Conservation (phyloP, 2,797 vertebrate genomes). For the Cirrhinus mrigala region DNA sequence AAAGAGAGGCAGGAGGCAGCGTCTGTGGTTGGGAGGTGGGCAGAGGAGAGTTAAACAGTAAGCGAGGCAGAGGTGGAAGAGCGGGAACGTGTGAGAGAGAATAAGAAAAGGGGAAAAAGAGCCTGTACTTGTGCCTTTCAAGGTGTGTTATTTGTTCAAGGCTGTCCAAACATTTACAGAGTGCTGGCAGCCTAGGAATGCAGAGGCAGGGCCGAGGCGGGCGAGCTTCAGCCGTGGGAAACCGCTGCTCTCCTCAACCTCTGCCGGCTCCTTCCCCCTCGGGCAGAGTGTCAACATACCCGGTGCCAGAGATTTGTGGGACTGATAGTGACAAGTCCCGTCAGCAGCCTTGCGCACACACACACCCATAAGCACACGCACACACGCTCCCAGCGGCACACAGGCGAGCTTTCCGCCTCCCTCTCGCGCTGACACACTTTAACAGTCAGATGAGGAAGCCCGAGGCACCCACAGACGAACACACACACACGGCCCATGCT, state of each 20-base stretch:
- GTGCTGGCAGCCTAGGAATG: slow-evolving; percentile 93
- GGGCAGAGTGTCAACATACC: slow-evolving; percentile 90
- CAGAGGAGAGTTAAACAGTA: slow-evolving; percentile 44
- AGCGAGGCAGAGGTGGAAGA: slow-evolving; percentile 52
- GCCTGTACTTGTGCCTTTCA: slow-evolving; percentile 88
- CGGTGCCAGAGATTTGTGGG: slow-evolving; percentile 91
- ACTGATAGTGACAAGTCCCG: slow-evolving; percentile 92
- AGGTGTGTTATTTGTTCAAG: slow-evolving; percentile 98
- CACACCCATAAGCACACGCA: slow-evolving; percentile 47
- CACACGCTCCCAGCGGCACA: slow-evolving; percentile 71
- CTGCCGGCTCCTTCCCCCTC: slow-evolving; percentile 87
- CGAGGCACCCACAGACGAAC: slow-evolving; percentile 60
- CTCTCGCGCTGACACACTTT: slow-evolving; percentile 78
- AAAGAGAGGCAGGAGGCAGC: slow-evolving; percentile 53
- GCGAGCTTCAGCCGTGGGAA: slow-evolving; percentile 92
- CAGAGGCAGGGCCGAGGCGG: slow-evolving; percentile 83
- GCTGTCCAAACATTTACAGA: slow-evolving; percentile 98
- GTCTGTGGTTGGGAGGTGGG: slow-evolving; percentile 59
- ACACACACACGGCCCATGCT: slow-evolving; percentile 36
- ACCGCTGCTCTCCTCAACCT: slow-evolving; percentile 94
- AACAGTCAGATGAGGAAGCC: slow-evolving; percentile 77
- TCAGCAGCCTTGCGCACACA: slow-evolving; percentile 75
- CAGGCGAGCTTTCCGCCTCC: slow-evolving; percentile 75
- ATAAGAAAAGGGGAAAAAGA: slow-evolving; percentile 68
- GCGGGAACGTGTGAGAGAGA: slow-evolving; percentile 48